These are phyloP conservation scores for Drosophila bocki DNA, from an alignment of 1,140 invertebrate genomes.

Conservation along the genomic window DNA sequence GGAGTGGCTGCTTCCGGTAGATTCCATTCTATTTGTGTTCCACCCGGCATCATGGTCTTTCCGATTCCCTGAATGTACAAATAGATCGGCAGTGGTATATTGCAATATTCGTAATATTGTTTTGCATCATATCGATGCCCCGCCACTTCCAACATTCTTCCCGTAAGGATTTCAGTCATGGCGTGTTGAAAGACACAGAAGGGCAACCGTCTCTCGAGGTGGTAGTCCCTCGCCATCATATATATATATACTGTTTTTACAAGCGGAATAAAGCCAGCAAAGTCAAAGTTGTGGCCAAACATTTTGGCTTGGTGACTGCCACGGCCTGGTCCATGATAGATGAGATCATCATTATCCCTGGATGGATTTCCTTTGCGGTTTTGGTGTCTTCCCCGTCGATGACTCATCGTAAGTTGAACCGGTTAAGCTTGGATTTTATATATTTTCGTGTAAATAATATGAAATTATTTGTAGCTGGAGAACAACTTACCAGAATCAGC, in stretches of 20 bases:
- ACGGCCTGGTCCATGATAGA: neutral
- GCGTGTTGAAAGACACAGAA: slow-evolving; percentile 1
- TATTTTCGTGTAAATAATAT: no score
- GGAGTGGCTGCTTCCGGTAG: neutral
- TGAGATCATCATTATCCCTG: neutral
- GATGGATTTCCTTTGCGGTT: neutral
- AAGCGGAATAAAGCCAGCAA: neutral
- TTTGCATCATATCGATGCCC: no score
- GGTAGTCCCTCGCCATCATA: neutral
- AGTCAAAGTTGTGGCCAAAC: neutral
- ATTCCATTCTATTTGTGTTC: neutral
- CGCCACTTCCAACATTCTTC: neutral
- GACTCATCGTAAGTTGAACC: neutral
- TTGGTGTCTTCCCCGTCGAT: neutral
- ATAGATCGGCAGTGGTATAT: neutral
- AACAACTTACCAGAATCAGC: neutral
- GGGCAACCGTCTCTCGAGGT: neutral
- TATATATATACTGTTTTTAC: neutral
- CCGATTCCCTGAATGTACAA: neutral
- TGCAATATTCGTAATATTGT: accelerated
- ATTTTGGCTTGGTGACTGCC: accelerated
- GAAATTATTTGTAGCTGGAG: no score
- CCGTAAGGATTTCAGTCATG: slow-evolving; percentile 1
- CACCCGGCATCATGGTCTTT: neutral
- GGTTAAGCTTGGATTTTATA: no score